Conservation (phyloP, 1,140 invertebrate genomes). For the Bombus pascuorum region DNA sequence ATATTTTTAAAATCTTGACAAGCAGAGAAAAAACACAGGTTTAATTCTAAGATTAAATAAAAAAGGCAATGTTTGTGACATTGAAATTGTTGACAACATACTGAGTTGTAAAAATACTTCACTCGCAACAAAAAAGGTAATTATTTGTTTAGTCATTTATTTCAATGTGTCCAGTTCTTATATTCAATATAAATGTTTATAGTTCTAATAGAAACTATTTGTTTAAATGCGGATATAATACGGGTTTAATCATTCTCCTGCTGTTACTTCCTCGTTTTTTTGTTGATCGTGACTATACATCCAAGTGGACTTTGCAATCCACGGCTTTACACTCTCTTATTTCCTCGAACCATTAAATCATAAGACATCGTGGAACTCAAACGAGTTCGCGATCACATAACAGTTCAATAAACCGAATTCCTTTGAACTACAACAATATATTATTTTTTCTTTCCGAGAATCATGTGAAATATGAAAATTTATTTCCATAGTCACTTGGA, state of each 20-base stretch:
- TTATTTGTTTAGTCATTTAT: too few species aligned
- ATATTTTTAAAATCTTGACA: too few species aligned
- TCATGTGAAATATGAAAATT: background rate
- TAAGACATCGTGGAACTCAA: background rate
- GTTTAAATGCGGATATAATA: background rate
- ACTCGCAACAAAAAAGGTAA: too few species aligned
- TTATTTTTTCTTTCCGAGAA: background rate
- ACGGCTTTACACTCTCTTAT: background rate
- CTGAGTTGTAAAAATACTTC: too few species aligned
- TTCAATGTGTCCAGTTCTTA: too few species aligned
- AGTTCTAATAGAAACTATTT: background rate
- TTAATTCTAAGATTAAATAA: too few species aligned
- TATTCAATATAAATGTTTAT: background rate
- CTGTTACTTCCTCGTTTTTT: background rate
- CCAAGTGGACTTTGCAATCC: constrained; percentile 26
- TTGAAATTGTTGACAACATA: too few species aligned
- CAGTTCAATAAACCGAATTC: constrained; percentile 25
- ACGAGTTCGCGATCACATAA: background rate
- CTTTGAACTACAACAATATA: background rate
- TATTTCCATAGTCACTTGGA: background rate
- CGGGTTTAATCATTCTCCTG: too few species aligned
- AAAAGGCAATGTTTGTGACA: too few species aligned
- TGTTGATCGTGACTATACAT: constrained; percentile 26
- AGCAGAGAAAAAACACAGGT: too few species aligned
- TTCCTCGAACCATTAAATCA: constrained; percentile 29